A percentile compares a stretch with the other conserved stretches of the same genome.
These are phyloP conservation scores for Diorhabda carinulata DNA, from an alignment of 1,140 invertebrate species.

Conservation along the genomic window DNA sequence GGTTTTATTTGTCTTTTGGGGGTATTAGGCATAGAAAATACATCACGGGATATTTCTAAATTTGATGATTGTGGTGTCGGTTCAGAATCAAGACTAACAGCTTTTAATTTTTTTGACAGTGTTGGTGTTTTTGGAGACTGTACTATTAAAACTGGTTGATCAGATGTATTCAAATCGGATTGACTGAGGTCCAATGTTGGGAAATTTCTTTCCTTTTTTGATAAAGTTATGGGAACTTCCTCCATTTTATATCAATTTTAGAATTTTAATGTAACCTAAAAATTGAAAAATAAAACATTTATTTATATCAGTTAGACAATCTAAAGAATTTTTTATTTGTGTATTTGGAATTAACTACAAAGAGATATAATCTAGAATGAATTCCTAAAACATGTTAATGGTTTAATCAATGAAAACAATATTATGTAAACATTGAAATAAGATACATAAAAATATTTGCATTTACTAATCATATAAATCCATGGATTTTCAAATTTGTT, in stretches of 20 bases:
- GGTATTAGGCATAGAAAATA: constrained; percentile 47
- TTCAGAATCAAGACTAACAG: constrained; percentile 47
- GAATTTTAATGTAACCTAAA: not conserved
- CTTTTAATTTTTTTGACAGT: constrained; percentile 45
- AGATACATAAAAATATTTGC: no score
- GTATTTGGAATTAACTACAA: no score
- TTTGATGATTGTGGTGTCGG: constrained; percentile 32
- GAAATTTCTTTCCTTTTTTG: constrained; percentile 42
- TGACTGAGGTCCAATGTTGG: constrained; percentile 36
- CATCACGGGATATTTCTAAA: constrained; percentile 43
- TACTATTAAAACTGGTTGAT: constrained; percentile 43
- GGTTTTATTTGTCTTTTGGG: constrained; percentile 44
- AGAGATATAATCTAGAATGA: no score
- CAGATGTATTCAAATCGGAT: constrained; percentile 24
- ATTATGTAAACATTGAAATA: no score
- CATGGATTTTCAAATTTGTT: no score
- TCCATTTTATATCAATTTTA: not conserved
- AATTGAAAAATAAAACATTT: no score
- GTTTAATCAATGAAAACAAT: no score
- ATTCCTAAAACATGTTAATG: no score
- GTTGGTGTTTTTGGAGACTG: constrained; percentile 47
- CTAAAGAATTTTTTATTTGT: no score
- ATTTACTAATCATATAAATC: no score
- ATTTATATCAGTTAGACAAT: no score
- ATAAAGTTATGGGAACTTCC: constrained; percentile 1